These are phyloP conservation scores for Crenichthys baileyi DNA, from an alignment of 2,797 vertebrate genomes.

Conservation along the genomic window DNA sequence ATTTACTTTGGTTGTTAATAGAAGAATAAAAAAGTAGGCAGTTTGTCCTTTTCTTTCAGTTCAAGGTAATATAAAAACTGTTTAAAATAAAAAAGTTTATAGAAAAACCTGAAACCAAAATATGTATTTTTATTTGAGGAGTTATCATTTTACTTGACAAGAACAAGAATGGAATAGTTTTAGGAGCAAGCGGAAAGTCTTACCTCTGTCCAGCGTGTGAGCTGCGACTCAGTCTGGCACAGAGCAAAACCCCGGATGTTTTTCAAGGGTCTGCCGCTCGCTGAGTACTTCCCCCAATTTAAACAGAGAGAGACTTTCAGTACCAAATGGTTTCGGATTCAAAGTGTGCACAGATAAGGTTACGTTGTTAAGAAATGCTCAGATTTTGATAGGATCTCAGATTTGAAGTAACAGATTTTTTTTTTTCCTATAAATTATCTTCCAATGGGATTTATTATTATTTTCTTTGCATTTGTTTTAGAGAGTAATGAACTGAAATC, in stretches of 20 bases:
- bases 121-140: background rate
- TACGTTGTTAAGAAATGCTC: background rate
- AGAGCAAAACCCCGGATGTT: slow-evolving; percentile 41
- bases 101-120: background rate
- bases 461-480: background rate
- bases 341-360: background rate
- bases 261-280: slow-evolving; percentile 46
- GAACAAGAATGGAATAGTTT: background rate
- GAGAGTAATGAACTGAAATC: background rate
- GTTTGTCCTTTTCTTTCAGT: background rate
- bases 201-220: slow-evolving; percentile 57
- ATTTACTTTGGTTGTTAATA: background rate
- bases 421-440: background rate
- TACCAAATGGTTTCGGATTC: background rate
- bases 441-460: background rate
- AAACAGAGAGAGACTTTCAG: slow-evolving; percentile 39
- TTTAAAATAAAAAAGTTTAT: background rate
- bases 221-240: slow-evolving; percentile 37
- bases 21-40: background rate
- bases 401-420: background rate
- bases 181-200: slow-evolving; percentile 12
- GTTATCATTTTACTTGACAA: background rate
- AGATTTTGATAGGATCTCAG: background rate
- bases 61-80: background rate
- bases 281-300: slow-evolving; percentile 62